Percentiles rank a stretch among this genome's conserved stretches.
Evolutionary conservation across 2,113 vertebrate species (phyloP).

Genomic region (Probosciger aterrimus): DNA sequence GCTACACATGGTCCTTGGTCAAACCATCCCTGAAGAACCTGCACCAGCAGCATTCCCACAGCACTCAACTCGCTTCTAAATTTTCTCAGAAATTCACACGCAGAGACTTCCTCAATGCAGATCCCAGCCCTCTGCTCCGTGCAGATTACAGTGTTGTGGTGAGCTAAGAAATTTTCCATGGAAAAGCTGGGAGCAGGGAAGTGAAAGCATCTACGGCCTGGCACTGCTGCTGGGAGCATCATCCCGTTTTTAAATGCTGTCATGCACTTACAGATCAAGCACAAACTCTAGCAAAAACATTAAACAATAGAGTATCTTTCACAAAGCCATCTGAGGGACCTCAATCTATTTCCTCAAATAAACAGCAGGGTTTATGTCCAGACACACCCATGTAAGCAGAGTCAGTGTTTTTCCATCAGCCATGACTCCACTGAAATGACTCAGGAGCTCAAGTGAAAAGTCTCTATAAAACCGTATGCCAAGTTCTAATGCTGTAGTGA

Average conservation of each 20-base stretch:
- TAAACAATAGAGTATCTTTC: not conserved
- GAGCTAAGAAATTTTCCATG: not conserved
- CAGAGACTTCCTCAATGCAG: not conserved
- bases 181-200: not conserved
- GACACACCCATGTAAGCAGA: not conserved
- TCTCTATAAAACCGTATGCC: not conserved
- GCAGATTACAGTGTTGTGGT: not conserved
- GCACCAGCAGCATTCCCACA: not conserved
- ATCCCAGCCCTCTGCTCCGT: not conserved
- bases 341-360: not conserved
- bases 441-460: not conserved
- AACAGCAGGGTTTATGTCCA: not conserved
- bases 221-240: not conserved
- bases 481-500: not conserved
- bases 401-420: constrained; percentile 21
- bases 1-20: not conserved
- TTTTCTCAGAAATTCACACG: not conserved
- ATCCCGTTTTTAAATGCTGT: not conserved
- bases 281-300: not conserved
- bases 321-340: not conserved
- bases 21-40: not conserved
- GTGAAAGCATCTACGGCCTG: not conserved
- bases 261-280: not conserved
- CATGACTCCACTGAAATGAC: not conserved
- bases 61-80: not conserved